These are phyloP conservation scores for Sinosuthora webbiana DNA, from an alignment of 2,113 vertebrate species.

Conservation along the genomic window DNA sequence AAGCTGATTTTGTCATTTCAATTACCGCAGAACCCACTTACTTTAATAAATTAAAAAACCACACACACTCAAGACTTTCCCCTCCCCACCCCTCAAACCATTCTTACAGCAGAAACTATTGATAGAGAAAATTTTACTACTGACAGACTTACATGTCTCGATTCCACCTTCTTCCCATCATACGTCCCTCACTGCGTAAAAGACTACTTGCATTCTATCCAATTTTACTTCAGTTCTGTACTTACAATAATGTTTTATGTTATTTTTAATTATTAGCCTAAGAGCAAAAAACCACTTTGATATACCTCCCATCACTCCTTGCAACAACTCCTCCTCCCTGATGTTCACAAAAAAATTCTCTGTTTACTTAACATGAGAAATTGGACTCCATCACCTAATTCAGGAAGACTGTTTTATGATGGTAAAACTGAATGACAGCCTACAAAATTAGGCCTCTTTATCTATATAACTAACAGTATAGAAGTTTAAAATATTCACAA, in stretches of 20 bases:
- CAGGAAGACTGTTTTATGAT: background rate
- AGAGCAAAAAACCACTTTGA: background rate
- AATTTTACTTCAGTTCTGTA: background rate
- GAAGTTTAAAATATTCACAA: background rate
- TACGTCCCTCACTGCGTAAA: background rate
- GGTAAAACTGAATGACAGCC: background rate
- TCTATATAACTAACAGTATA: background rate
- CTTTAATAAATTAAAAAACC: background rate
- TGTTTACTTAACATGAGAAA: background rate
- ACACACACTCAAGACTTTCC: background rate
- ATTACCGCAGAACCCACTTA: background rate
- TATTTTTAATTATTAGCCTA: background rate
- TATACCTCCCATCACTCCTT: background rate
- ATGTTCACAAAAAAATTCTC: background rate
- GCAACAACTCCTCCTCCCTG: background rate
- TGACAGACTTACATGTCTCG: background rate
- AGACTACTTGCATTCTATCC: background rate
- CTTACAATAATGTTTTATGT: background rate
- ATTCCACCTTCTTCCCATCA: background rate
- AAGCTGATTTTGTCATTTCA: background rate
- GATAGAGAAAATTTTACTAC: background rate
- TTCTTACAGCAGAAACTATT: background rate
- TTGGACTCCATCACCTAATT: background rate
- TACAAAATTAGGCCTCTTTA: background rate
- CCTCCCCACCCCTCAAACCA: background rate